These are phyloP conservation scores for Vulpes lagopus DNA, from an alignment of 2,113 vertebrate species.

Conservation along the genomic window DNA sequence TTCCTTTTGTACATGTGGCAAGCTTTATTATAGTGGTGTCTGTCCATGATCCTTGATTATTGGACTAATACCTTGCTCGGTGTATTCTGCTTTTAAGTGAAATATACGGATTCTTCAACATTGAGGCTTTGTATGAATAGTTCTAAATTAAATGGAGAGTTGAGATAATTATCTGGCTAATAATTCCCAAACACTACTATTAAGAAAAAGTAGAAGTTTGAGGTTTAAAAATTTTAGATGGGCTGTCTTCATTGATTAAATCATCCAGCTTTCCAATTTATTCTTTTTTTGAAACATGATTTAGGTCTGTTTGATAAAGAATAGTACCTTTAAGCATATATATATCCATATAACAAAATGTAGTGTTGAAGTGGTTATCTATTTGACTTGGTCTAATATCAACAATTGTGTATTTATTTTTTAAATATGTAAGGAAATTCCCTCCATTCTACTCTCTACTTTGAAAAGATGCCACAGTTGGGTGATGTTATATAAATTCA, in stretches of 20 bases:
- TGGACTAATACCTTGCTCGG: slow-evolving; percentile 61
- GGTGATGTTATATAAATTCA: not conserved
- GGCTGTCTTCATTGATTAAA: not conserved
- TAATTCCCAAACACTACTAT: not conserved
- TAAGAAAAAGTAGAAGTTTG: not conserved
- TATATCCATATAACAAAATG: not conserved
- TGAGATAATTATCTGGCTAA: not conserved
- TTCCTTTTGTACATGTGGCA: slow-evolving; percentile 61
- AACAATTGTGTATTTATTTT: not conserved
- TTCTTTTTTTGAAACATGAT: not conserved
- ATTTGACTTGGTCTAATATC: not conserved
- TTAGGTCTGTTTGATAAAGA: not conserved
- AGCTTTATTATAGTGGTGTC: slow-evolving; percentile 66
- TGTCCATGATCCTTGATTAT: slow-evolving; percentile 69
- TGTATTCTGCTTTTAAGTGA: slow-evolving; percentile 68
- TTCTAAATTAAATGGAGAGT: slow-evolving; percentile 3
- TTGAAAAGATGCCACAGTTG: not conserved
- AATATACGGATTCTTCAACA: slow-evolving; percentile 69
- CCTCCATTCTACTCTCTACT: not conserved
- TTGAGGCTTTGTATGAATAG: not conserved
- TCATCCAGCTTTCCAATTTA: not conserved
- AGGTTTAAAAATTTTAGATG: not conserved
- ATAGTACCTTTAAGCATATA: not conserved
- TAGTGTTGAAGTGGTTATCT: not conserved
- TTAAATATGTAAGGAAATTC: not conserved